phyloP scores from a whole-genome alignment of 2,797 vertebrate species.

The Syngnathus rostellatus region DNA sequence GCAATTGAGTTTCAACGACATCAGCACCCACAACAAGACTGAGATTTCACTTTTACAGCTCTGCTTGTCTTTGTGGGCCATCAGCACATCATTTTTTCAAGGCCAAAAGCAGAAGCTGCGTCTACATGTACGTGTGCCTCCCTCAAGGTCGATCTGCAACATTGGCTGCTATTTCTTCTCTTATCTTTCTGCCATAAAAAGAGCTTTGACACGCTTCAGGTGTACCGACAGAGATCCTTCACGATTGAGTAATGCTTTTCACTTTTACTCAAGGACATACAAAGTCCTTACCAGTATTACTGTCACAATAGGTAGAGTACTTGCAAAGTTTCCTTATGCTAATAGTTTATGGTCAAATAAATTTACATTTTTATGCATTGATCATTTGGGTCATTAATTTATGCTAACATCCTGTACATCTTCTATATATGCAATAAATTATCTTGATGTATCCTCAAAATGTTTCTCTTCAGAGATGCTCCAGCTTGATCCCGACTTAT shows the following conservation, averaged over 20 bases:
- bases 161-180: too few species aligned
- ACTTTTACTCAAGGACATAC: neutral
- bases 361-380: too few species aligned
- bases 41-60: neutral
- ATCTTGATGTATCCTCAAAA: neutral
- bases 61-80: neutral
- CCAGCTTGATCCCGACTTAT: constrained; percentile 90
- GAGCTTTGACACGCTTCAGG: neutral
- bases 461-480: constrained; percentile 81
- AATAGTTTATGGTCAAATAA: too few species aligned
- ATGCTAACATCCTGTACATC: neutral
- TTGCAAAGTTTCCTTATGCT: too few species aligned
- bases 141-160: constrained; percentile 4
- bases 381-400: too few species aligned
- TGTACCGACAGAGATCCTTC: neutral
- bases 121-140: neutral
- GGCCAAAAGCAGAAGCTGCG: neutral
- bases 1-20: neutral
- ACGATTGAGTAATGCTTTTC: neutral
- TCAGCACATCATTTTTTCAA: neutral
- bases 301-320: neutral
- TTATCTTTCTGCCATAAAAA: constrained; percentile 3
- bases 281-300: neutral
- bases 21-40: neutral
- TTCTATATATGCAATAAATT: neutral